phyloP scores from a whole-genome alignment of 2,113 vertebrate genomes.

The Phaethornis superciliosus region DNA sequence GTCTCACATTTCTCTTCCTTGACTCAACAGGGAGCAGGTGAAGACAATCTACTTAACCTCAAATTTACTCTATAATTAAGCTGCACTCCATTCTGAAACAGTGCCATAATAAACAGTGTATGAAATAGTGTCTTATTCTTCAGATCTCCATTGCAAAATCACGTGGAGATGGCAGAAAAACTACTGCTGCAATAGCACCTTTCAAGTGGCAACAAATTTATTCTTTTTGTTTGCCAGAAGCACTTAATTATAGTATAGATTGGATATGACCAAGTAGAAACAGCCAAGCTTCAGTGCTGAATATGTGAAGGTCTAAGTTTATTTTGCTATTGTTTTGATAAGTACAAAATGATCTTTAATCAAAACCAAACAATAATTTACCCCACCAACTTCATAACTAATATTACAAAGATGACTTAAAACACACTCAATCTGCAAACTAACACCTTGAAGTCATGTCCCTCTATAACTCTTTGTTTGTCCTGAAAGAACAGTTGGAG shows the following conservation, averaged over 20 bases:
- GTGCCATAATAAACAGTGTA: background rate
- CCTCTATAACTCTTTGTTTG: background rate
- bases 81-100: background rate
- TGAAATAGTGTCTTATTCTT: background rate
- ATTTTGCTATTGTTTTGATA: background rate
- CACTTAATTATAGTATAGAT: background rate
- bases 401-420: background rate
- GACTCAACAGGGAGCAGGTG: background rate
- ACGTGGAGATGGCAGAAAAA: background rate
- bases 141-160: background rate
- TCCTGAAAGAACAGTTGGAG: background rate
- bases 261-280: background rate
- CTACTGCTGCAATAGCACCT: background rate
- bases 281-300: background rate
- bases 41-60: background rate
- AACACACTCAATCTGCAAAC: background rate
- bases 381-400: background rate
- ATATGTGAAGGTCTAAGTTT: background rate
- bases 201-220: background rate
- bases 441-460: background rate
- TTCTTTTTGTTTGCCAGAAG: background rate
- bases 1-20: background rate
- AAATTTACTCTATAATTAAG: background rate
- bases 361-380: background rate
- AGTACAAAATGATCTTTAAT: background rate